These are phyloP conservation scores for Punctoribates punctum DNA, from an alignment of 2,888 invertebrate species.

Conservation along the genomic window DNA sequence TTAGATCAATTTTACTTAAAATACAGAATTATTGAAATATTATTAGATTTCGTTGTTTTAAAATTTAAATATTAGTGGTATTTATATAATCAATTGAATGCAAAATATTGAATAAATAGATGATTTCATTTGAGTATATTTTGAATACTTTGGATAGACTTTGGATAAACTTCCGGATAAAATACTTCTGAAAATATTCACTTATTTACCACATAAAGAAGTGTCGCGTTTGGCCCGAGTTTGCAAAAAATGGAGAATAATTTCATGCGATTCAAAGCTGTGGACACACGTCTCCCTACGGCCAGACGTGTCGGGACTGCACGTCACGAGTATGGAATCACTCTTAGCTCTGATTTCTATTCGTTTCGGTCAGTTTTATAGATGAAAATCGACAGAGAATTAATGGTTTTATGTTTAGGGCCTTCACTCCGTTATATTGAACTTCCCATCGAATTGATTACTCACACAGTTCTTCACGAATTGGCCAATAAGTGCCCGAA, in stretches of 20 bases:
- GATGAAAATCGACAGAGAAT: not conserved
- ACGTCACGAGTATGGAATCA: conserved; percentile 81
- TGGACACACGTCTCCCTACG: conserved; percentile 95
- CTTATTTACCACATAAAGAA: conserved; percentile 86
- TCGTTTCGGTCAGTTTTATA: conserved; percentile 56
- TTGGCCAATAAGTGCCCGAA: conserved; percentile 93
- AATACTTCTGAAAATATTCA: conserved; percentile 87
- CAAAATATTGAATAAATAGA: too few relatives aligned
- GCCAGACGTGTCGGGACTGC: conserved; percentile 92
- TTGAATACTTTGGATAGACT: conserved; percentile 62
- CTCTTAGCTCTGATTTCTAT: conserved; percentile 71
- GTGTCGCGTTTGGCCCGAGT: conserved; percentile 89
- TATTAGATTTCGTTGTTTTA: too few relatives aligned
- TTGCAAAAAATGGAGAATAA: conserved; percentile 90
- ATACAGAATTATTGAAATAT: too few relatives aligned
- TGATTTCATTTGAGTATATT: too few relatives aligned
- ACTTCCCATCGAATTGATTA: conserved; percentile 91
- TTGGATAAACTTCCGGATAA: conserved; percentile 97
- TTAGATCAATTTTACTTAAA: too few relatives aligned
- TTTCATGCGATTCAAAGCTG: conserved; percentile 89
- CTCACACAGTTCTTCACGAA: conserved; percentile 93
- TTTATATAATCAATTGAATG: too few relatives aligned
- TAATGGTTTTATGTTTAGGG: conserved; percentile 55
- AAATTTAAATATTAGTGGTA: too few relatives aligned
- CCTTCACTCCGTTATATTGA: conserved; percentile 85